Conservation (phyloP, 2,113 vertebrate species). For the Vidua chalybeata region DNA sequence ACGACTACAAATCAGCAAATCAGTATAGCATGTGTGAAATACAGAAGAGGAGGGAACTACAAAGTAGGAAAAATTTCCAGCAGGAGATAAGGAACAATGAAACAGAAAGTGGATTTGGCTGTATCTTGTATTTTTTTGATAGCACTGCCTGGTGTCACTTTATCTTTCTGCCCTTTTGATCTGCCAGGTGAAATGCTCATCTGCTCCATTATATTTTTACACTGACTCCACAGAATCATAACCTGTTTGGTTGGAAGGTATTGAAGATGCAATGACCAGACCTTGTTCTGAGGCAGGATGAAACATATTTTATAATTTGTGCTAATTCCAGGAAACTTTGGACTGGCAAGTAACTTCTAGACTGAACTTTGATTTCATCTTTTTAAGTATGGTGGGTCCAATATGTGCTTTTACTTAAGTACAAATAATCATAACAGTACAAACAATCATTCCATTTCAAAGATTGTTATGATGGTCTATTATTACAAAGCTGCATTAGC, state of each 20-base stretch:
- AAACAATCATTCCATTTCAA: neutral
- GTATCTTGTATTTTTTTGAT: neutral
- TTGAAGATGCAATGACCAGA: neutral
- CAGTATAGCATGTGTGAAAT: neutral
- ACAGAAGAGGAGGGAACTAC: neutral
- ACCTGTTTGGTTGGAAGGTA: neutral
- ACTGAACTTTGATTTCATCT: neutral
- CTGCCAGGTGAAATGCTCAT: neutral
- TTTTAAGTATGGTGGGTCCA: neutral
- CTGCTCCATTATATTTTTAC: neutral
- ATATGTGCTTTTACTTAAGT: neutral
- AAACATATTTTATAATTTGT: neutral
- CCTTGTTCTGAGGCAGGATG: neutral
- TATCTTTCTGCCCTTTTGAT: neutral
- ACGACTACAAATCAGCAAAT: neutral
- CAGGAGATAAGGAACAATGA: neutral
- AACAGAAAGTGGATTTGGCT: neutral
- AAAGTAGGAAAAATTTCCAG: neutral
- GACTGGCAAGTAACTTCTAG: neutral
- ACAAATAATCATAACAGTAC: neutral
- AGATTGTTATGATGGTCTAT: neutral
- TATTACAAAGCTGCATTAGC: neutral
- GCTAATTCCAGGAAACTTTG: neutral
- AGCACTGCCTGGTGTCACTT: neutral
- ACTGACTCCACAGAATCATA: neutral